A percentile compares a stretch with the other conserved stretches of the same genome.
phyloP scores from a whole-genome alignment of 2,113 vertebrate species.

The Ctenomys sociabilis region DNA sequence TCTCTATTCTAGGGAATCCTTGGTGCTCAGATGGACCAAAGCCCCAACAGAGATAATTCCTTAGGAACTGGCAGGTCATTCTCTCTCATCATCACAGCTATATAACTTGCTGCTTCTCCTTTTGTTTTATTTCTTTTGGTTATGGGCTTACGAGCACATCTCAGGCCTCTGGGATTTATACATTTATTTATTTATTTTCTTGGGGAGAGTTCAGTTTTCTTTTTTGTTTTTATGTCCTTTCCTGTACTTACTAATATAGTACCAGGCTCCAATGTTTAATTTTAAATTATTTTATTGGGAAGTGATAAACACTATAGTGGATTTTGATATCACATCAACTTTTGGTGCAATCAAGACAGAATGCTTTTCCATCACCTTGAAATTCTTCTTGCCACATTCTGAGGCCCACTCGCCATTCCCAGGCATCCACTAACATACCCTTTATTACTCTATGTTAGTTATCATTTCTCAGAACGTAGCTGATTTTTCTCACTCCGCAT shows the following conservation, averaged over 20 bases:
- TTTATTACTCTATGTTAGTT: background rate
- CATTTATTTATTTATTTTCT: background rate
- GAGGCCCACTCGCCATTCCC: background rate
- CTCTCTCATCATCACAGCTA: background rate
- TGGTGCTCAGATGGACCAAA: background rate
- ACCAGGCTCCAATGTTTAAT: background rate
- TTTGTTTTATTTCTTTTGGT: background rate
- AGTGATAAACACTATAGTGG: background rate
- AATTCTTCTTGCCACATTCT: background rate
- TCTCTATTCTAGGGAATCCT: background rate
- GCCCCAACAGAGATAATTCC: background rate
- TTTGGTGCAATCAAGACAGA: background rate
- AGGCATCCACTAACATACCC: background rate
- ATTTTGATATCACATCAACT: background rate
- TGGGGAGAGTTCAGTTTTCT: background rate
- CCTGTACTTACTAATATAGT: background rate
- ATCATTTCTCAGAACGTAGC: background rate
- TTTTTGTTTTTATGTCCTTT: conserved; percentile 27
- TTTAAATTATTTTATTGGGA: background rate
- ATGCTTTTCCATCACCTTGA: background rate
- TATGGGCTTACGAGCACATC: background rate
- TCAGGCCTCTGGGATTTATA: background rate
- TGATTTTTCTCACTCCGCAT: background rate
- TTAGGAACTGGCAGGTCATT: background rate
- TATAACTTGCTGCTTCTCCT: background rate